Evolutionary conservation across 64 coral and sea anemone genomes (phyloP).

Genomic region (Actinia equina): DNA sequence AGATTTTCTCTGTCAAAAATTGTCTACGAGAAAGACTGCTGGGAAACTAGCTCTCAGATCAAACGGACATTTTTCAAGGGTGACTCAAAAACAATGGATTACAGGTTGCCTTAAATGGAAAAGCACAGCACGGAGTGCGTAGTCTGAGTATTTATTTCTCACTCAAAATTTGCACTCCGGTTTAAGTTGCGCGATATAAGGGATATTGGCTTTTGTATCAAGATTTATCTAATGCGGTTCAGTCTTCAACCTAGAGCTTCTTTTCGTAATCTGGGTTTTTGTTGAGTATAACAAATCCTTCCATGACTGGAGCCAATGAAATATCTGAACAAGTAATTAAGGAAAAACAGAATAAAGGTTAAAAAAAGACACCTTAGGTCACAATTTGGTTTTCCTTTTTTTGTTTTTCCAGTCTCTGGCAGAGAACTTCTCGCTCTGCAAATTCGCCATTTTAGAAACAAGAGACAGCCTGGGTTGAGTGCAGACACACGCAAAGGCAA

Average conservation of each 20-base stretch:
- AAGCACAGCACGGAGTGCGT: background rate
- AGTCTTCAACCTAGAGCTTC: background rate
- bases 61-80: too few species aligned
- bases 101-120: too few species aligned
- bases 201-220: background rate
- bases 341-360: background rate
- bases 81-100: too few species aligned
- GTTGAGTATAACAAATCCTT: conserved; percentile 97
- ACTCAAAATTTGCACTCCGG: background rate
- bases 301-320: conserved; percentile 87
- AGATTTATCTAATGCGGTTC: background rate
- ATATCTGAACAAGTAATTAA: conserved; percentile 66
- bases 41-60: too few species aligned
- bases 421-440: too few species aligned
- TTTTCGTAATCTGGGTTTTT: conserved; percentile 97
- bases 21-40: too few species aligned
- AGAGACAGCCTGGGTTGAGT: too few species aligned
- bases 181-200: background rate
- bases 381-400: too few species aligned
- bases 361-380: background rate
- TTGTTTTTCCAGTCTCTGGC: too few species aligned
- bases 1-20: too few species aligned
- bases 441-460: too few species aligned
- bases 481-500: too few species aligned
- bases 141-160: background rate